Base-by-base conservation (phyloP, 92 coral and sea anemone genomes). In the Parazoanthus swiftii region DNA sequence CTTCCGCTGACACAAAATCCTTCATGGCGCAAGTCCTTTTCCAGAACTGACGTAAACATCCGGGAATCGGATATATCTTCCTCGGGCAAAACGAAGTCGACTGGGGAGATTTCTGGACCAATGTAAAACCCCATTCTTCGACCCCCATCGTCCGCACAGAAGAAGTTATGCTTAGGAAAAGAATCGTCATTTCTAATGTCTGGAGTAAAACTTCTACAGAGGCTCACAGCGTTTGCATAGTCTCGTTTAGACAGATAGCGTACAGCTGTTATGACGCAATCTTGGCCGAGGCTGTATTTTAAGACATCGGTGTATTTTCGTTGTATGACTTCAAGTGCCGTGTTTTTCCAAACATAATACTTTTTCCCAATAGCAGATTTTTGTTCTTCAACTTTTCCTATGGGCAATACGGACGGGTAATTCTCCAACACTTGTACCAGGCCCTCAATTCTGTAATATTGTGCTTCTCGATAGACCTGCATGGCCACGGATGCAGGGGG, bases 391-490 rank as follows among this genome's bases (percentile, higher is more conserved):
- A 94, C 66, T 42, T 81, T 82, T 23, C 89, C 91, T 42, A 86
- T 54, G 5, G 93, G 94, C 54, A 94, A 85, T 9, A 94, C 91
- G 16, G 94, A 86, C 25, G 98, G 98, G 76, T 89, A 93, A 66
- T 89, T 81, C 83, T 94, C 98, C 74, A 96, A 91, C 71, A 76
- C 92, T 21, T 79, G 88, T 25, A 94, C 89, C 67, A 96, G 96
- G 58, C 92, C 85, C 48, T 92, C 93, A 48, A 95, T 86, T 77
- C 91, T 84, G 85, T 94, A 96, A 79, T 96, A 96, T 80, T 89
- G 89, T 6, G 98, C 98, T 68, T 96, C 98, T 58, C 93, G 94
- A 85, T 96, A 96, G 37, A 96, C 98, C 80, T 94, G 95, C 73
- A 95, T 88, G 68, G 96, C 95, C 20, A 92, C 91, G 33, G 91